Evolutionary conservation across 2,797 vertebrate species (phyloP), one percentile per base, ranked within the genome.

Genomic region (Acipenser transmontanus): DNA sequence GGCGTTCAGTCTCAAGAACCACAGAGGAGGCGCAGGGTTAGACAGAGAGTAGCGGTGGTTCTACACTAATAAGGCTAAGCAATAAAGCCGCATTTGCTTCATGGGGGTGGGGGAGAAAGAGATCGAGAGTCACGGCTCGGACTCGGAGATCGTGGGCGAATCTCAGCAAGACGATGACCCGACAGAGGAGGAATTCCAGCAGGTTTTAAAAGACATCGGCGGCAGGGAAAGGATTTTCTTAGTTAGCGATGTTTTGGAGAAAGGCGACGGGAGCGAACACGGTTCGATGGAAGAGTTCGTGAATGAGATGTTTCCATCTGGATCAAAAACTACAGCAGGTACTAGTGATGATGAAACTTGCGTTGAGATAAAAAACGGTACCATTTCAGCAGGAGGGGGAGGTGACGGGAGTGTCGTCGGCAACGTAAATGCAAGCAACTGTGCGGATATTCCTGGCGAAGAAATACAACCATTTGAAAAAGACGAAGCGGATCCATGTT

Each of bases 141-240:
- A 34, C 34, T 34, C 34, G 34, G 34, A 34, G 34, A 34, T 34
- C 34, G 2, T 34, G 4, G 34, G 34, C 4, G 34, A 34, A 34
- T 34, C 34, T 34, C 34, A 34, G 34, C 34, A 4, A 34, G 34
- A 34, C 34, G 2, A 34, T 34, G 34, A 4, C 34, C 4, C 34
- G 34, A 34, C 34, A 63, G 87, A 88, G 52, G 77, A 60, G 6
- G 82, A 84, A 8, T 92, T 92, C 64, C 78, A 76, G 66, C 76
- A 69, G 61, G 17, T 69, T 6, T n/a, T 92, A 3, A 61, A 68
- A 50, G 65, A 76, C 14, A 85, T 91, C 64, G 90, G 89, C 9
- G 89, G 89, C 0, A 85, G 73, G 68, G 84, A 88, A 67, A 81
- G 69, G 72, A 81, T 91, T 64, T 77, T 85, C 73, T 59, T 92